Evolutionary conservation across 2,888 invertebrate species (phyloP), one percentile per base, ranked within the genome.

Genomic region (Salticus scenicus): DNA sequence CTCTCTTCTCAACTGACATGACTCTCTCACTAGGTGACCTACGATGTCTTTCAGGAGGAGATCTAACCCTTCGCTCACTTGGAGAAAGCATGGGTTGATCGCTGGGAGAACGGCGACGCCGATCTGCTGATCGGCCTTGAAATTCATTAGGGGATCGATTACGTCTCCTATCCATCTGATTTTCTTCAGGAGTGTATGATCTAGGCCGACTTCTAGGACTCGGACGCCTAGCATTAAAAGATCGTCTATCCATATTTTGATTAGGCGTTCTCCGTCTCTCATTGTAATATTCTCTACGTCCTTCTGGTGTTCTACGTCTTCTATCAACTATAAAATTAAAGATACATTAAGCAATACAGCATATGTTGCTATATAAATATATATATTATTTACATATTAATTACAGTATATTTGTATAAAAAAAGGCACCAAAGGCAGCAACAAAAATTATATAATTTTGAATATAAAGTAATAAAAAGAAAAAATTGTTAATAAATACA

Each of bases 301-400:
- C 87, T 20, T 87, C 87, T 20, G 81, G 87, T n/a, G 81, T 42
- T 17, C 70, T 37, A 8, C 82, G 73, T n/a, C 87, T 57, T 17
- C 86, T 41, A 67, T 86, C 81, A 1, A 69, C 73, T 78, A 37
- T 1, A 47, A 47, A 2, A 31, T 20, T 10, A 37, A 37, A 37
- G 10, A 37, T 37, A 37, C 10, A 37, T 7, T 37, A 37, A 37
- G 10, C 10, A 37, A 37, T 37, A 37, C 37, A 37, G n/a, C n/a
- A n/a, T n/a, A n/a, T n/a, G n/a, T n/a, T n/a, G n/a, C n/a, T n/a
- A n/a, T n/a, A n/a, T n/a, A n/a, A n/a, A n/a, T n/a, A n/a, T n/a
- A n/a, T n/a, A n/a, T n/a, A n/a, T n/a, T n/a, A n/a, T n/a, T n/a
- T n/a, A n/a, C n/a, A n/a, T n/a, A n/a, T n/a, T n/a, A n/a, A n/a